Percentiles rank a stretch among this genome's conserved stretches.
phyloP scores from a whole-genome alignment of 2,797 vertebrate genomes.

The Rhynchotus rufescens region DNA sequence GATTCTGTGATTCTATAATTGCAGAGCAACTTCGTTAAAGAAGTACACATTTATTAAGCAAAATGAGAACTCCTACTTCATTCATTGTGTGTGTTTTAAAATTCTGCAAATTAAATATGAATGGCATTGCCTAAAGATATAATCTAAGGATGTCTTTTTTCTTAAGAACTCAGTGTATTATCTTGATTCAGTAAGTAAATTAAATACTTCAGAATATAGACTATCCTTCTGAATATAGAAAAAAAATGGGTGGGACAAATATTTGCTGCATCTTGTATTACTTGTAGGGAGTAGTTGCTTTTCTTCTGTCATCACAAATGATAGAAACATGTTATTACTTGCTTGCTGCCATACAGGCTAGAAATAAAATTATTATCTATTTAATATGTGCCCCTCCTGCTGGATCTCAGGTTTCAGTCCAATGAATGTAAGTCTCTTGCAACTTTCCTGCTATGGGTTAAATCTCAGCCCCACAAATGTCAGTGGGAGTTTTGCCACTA shows the following conservation, averaged over 20 bases:
- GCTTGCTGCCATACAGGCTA: slow-evolving; percentile 2
- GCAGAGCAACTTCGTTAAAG: neutral
- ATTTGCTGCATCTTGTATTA: slow-evolving; percentile 22
- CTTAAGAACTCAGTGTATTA: neutral
- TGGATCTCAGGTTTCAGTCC: slow-evolving; percentile 22
- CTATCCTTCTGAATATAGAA: slow-evolving; percentile 15
- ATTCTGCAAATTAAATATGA: neutral
- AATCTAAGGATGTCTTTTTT: neutral
- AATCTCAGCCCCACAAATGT: neutral
- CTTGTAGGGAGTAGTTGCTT: neutral
- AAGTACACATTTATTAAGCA: neutral
- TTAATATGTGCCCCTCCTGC: neutral
- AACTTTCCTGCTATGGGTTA: neutral
- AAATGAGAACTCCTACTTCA: neutral
- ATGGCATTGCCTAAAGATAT: neutral
- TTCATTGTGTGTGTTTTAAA: neutral
- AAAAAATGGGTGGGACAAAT: neutral
- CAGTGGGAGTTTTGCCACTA: neutral
- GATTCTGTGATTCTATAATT: neutral
- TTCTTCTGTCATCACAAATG: slow-evolving; percentile 5
- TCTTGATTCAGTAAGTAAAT: slow-evolving; percentile 10
- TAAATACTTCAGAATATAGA: neutral
- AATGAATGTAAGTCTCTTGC: neutral
- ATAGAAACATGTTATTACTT: slow-evolving; percentile 20
- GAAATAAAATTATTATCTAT: slow-evolving; percentile 30